Evolutionary conservation across 2,888 invertebrate species (phyloP).

Genomic region (Ochropacha duplaris): DNA sequence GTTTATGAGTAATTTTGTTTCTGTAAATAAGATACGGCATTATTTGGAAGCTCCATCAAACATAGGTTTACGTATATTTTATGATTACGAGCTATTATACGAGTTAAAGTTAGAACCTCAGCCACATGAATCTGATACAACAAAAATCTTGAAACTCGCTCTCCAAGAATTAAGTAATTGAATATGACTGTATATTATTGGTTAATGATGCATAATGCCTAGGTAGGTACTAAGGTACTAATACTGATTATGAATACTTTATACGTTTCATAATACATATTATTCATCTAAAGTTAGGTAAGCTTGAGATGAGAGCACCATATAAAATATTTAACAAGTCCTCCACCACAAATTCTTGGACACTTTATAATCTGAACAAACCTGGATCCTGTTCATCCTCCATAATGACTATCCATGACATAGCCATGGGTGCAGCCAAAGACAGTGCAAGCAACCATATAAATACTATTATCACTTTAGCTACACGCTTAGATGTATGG

Average conservation of each 20-base stretch:
- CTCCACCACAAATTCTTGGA: too few species aligned
- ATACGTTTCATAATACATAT: too few species aligned
- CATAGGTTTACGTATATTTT: not conserved
- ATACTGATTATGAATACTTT: too few species aligned
- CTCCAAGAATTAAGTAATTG: too few species aligned
- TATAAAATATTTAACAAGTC: too few species aligned
- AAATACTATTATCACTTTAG: slow-evolving; percentile 87
- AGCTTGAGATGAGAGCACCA: too few species aligned
- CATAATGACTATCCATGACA: slow-evolving; percentile 83
- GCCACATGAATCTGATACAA: too few species aligned
- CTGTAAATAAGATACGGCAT: not conserved
- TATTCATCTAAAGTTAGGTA: too few species aligned
- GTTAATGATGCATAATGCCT: too few species aligned
- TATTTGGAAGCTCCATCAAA: not conserved
- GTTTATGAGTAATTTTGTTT: not conserved
- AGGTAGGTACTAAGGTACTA: too few species aligned
- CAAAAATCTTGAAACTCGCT: not conserved
- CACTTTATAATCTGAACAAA: slow-evolving; percentile 26
- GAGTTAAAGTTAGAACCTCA: not conserved
- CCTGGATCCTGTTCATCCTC: slow-evolving; percentile 73
- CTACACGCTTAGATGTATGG: slow-evolving; percentile 87
- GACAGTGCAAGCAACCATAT: slow-evolving; percentile 89
- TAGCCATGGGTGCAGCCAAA: slow-evolving; percentile 87
- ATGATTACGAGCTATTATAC: not conserved
- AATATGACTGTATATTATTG: too few species aligned